phyloP scores from a whole-genome alignment of 2,797 vertebrate species.

The Pipistrellus pygmaeus region DNA sequence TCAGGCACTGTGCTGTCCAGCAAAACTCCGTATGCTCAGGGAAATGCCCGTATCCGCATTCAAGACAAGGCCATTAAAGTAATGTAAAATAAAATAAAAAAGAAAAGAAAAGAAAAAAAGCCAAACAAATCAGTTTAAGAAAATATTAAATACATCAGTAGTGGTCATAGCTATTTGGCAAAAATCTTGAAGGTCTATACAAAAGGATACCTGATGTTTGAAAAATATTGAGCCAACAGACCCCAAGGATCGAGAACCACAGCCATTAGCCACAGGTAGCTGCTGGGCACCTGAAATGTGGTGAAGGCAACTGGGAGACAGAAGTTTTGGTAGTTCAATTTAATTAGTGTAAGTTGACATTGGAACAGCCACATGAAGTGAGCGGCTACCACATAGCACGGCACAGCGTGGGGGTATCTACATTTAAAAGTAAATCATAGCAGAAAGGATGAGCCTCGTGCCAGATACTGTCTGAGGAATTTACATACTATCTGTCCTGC shows the following conservation, averaged over 20 bases:
- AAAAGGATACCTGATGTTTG: background rate
- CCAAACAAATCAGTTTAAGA: background rate
- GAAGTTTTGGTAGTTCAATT: background rate
- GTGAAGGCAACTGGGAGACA: background rate
- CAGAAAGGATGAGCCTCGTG: background rate
- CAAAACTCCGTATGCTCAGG: background rate
- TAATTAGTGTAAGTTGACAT: slow-evolving; percentile 14
- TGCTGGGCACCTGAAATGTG: background rate
- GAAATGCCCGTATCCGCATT: background rate
- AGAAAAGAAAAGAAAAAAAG: background rate
- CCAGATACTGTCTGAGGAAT: background rate
- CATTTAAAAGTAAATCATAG: slow-evolving; percentile 6
- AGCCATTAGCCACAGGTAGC: background rate
- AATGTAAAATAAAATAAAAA: background rate
- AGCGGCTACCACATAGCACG: background rate
- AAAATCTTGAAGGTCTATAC: background rate
- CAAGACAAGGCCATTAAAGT: background rate
- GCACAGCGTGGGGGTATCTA: background rate
- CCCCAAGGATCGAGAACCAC: background rate
- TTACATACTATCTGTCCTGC: background rate
- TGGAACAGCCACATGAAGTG: background rate
- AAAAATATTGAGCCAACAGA: background rate
- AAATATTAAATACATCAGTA: slow-evolving; percentile 44
- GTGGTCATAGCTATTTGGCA: background rate
- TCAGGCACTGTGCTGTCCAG: background rate